Evolutionary conservation across 2,113 vertebrate species (phyloP).

Genomic region (Syrrhaptes paradoxus): DNA sequence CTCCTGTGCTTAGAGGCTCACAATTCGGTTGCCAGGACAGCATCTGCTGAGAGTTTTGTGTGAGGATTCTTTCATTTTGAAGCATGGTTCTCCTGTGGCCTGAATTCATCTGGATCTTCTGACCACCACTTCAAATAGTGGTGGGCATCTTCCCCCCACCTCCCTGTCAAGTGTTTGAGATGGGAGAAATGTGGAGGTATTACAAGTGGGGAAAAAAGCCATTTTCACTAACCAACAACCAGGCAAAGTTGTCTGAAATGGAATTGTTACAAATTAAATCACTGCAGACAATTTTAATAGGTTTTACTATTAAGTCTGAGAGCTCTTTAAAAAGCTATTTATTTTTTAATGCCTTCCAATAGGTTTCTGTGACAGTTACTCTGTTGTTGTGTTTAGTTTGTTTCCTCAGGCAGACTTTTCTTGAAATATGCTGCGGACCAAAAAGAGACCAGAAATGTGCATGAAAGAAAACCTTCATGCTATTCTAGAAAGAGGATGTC

Average conservation of each 20-base stretch:
- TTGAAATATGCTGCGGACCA: not conserved
- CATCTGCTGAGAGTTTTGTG: not conserved
- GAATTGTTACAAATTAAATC: not conserved
- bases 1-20: not conserved
- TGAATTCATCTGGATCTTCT: not conserved
- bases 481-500: slow-evolving; percentile 22
- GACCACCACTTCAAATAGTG: not conserved
- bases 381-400: not conserved
- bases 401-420: not conserved
- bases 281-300: not conserved
- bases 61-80: not conserved
- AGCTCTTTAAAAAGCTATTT: not conserved
- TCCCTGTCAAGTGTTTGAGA: not conserved
- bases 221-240: not conserved
- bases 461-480: not conserved
- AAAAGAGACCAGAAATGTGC: not conserved
- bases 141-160: not conserved
- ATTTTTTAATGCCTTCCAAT: not conserved
- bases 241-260: not conserved
- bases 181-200: not conserved
- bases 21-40: not conserved
- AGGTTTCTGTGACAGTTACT: not conserved
- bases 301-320: not conserved
- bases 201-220: not conserved
- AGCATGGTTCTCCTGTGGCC: not conserved